Evolutionary conservation across 2,797 vertebrate genomes (phyloP), one percentile per base, ranked within the genome.

Genomic region (Diplodus sargus): DNA sequence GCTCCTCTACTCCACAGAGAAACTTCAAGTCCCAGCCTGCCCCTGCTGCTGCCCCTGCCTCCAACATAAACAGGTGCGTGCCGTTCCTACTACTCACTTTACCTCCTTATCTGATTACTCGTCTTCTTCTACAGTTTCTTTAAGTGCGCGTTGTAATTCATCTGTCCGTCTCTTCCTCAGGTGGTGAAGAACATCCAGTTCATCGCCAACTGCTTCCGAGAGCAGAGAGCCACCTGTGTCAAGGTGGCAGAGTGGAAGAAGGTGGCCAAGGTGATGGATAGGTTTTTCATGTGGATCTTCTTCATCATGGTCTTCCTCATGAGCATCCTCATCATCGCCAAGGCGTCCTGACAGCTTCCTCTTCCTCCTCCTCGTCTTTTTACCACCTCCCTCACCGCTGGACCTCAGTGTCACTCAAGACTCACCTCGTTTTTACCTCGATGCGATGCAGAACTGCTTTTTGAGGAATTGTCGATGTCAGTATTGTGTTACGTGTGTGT

Each of bases 271-370:
- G 98, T 99, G 91, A 99, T 99, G 96, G 98, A 99, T 87, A 92
- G 98, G 5, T 99, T 99, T 92, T 99, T 99, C 91, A 99, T 99
- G 98, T 99, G 98, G 98, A 93, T 99, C 86, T 99, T 99, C 89
- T 99, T 99, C 81, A 65, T 96, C 23, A 99, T 99, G 98, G 98
- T 99, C 64, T 97, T 99, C 88, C 97, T 99, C 65, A 99, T 99
- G 98, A 99, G 97, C 2, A 91, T 98, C 85, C 92, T 99, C 80
- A 96, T 99, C 84, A 96, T 98, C 73, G 97, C 97, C 75, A 98
- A 97, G 93, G 98, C 97, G 4, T 95, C 95, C 57, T 97, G 93
- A 96, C 78, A 68, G 62, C 76, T 22, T 30, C 15, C 39, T 47
- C 23, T 5, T 58, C 15, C 39, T 45, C 15, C 39, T 47, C 23